These are phyloP conservation scores for Tachina lurida DNA, from an alignment of 2,888 invertebrate genomes.

Conservation along the genomic window DNA sequence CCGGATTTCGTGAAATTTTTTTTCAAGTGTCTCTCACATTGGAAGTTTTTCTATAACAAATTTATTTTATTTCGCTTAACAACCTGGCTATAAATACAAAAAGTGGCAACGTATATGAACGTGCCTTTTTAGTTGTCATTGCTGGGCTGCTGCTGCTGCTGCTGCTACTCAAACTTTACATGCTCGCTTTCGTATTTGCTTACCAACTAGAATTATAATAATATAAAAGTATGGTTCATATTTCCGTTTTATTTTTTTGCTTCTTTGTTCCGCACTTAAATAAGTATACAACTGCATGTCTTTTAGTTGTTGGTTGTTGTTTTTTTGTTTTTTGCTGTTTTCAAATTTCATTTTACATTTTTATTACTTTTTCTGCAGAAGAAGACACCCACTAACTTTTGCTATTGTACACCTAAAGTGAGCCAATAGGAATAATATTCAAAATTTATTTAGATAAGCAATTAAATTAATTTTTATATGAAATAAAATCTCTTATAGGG, in stretches of 20 bases:
- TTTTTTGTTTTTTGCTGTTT: constrained; percentile 20
- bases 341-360: constrained; percentile 37
- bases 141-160: constrained; percentile 21
- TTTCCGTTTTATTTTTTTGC: constrained; percentile 56
- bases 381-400: constrained; percentile 43
- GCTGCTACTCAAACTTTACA: constrained; percentile 34
- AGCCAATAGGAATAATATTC: constrained; percentile 30
- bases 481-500: no score
- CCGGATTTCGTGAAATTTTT: neutral
- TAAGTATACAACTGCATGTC: constrained; percentile 55
- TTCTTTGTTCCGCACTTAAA: constrained; percentile 50
- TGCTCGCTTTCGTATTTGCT: constrained; percentile 52
- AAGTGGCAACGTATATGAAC: constrained; percentile 41
- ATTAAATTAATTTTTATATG: neutral
- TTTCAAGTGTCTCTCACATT: constrained; percentile 12
- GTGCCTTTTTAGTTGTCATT: constrained; percentile 40
- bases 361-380: neutral
- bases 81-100: constrained; percentile 52
- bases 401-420: neutral
- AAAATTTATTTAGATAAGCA: neutral
- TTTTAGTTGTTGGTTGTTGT: constrained; percentile 36
- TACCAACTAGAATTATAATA: constrained; percentile 67
- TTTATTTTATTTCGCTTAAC: constrained; percentile 28
- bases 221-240: constrained; percentile 66
- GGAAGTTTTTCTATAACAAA: neutral